Evolutionary conservation across 1,140 invertebrate genomes (phyloP).

Genomic region (Aphaenogaster rudis): DNA sequence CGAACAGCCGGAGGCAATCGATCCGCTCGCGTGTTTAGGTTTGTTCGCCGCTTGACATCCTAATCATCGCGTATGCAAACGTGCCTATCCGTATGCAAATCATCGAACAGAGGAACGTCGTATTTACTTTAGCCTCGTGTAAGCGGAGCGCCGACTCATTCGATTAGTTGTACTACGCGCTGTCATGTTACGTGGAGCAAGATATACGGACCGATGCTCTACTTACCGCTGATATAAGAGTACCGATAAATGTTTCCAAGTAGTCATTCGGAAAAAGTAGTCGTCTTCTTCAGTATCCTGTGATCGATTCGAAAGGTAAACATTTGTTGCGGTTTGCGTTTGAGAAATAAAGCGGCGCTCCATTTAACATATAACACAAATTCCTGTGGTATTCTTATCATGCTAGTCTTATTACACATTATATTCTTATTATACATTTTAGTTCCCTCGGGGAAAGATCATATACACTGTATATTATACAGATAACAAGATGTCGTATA

Average conservation of each 20-base stretch:
- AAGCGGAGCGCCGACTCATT: slow-evolving; percentile 40
- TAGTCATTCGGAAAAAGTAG: slow-evolving; percentile 49
- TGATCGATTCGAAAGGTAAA: slow-evolving; percentile 45
- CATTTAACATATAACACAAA: slow-evolving; percentile 37
- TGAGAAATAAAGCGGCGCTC: slow-evolving; percentile 48
- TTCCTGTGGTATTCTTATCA: slow-evolving; percentile 26
- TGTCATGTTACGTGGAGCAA: slow-evolving; percentile 34
- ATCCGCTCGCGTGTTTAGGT: slow-evolving; percentile 17
- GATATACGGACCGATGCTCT: slow-evolving; percentile 41
- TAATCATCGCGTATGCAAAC: slow-evolving; percentile 42
- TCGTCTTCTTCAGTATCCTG: slow-evolving; percentile 35
- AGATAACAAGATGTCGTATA: neutral
- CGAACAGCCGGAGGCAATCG: slow-evolving; percentile 1
- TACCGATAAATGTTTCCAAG: slow-evolving; percentile 46
- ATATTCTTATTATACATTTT: neutral
- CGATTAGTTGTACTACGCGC: slow-evolving; percentile 55
- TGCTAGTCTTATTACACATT: neutral
- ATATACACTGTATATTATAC: no score
- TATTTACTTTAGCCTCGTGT: slow-evolving; percentile 46
- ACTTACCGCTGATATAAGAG: slow-evolving; percentile 44
- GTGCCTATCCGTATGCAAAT: slow-evolving; percentile 32
- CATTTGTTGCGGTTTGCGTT: slow-evolving; percentile 40
- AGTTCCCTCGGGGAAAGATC: neutral
- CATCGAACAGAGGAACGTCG: slow-evolving; percentile 28
- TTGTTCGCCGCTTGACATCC: neutral